Base-by-base conservation (phyloP, 2,797 vertebrate genomes). In the Epinephelus awoara region DNA sequence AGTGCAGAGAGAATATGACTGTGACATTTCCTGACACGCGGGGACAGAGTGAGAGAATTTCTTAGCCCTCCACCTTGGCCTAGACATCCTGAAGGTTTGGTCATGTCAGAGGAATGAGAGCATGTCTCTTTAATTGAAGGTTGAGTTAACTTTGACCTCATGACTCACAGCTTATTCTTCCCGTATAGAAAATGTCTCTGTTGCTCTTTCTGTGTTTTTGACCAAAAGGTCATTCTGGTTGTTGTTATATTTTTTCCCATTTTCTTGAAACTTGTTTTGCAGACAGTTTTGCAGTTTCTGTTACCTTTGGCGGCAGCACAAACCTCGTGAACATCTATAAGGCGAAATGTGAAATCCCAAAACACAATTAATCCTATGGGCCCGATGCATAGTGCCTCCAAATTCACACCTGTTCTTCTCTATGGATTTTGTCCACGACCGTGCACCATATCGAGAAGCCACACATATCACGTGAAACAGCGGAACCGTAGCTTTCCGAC, bases 1-100 rank as follows among this genome's bases (percentile, higher is more conserved):
- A 59, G 59, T 2, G 55, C 71, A 47, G 5, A 9, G 71, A 74
- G 84, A 85, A 55, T 50, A 57, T 80, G 72, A 83, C 62, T 64
- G 82, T 87, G 92, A 87, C 90, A 89, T 92, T 92, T 92, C 86
- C 90, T 91, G 91, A 91, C 88, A 91, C 46, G 34, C 67, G 2
- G 42, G 27, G 56, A 73, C 42, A 17, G 72, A 81, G 58, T 64
- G 50, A 84, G 46, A 80, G 23, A 69, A 77, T 85, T 84, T 85
- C 69, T 74, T 83, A 72, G 87, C 87, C 89, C 83, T 62, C 52
- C 76, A 75, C 74, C 85, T 69, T 18, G 7, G 49, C 76, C 63
- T 74, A 10, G 21, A 80, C 67, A 61, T 67, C 76, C 79, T 38
- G 57, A 68, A 77, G 75, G 29, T 38, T 46, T 19, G 49, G 15